These are phyloP conservation scores for Drosophila mercatorum DNA, from an alignment of 2,888 invertebrate genomes.

Conservation along the genomic window DNA sequence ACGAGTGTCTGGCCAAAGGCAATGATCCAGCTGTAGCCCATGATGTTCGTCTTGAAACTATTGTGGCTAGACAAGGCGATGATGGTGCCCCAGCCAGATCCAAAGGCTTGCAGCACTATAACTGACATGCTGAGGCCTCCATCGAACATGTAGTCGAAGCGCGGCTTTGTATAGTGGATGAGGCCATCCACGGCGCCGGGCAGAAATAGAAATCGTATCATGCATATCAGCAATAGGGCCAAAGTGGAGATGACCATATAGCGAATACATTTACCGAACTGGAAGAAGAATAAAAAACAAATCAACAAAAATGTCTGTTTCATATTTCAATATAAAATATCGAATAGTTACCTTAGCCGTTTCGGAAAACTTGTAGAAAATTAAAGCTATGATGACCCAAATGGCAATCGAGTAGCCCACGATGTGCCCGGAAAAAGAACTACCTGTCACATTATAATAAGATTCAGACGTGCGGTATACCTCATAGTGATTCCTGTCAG, in stretches of 20 bases:
- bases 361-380: constrained; percentile 69
- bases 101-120: constrained; percentile 89
- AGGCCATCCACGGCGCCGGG: constrained; percentile 65
- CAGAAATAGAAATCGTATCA: constrained; percentile 73
- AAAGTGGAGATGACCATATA: constrained; percentile 59
- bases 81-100: constrained; percentile 93
- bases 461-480: fast-evolving
- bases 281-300: not conserved
- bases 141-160: not conserved
- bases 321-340: not conserved
- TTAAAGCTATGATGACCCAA: constrained; percentile 65
- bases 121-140: constrained; percentile 47
- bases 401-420: constrained; percentile 50
- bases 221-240: constrained; percentile 59
- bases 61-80: constrained; percentile 94
- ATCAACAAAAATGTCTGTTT: not conserved
- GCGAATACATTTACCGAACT: constrained; percentile 78
- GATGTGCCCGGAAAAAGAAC: constrained; percentile 73
- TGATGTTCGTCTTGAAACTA: constrained; percentile 89
- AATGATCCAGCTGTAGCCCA: constrained; percentile 82
- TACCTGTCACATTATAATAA: fast-evolving
- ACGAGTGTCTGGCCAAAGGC: constrained; percentile 71
- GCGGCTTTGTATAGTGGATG: constrained; percentile 38
- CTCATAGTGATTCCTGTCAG: constrained; percentile 31
- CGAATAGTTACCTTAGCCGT: constrained; percentile 54